These are phyloP conservation scores for Turritopsis rubra DNA, from an alignment of 30 jellyfish, hydroid and myxozoan species.

Conservation along the genomic window DNA sequence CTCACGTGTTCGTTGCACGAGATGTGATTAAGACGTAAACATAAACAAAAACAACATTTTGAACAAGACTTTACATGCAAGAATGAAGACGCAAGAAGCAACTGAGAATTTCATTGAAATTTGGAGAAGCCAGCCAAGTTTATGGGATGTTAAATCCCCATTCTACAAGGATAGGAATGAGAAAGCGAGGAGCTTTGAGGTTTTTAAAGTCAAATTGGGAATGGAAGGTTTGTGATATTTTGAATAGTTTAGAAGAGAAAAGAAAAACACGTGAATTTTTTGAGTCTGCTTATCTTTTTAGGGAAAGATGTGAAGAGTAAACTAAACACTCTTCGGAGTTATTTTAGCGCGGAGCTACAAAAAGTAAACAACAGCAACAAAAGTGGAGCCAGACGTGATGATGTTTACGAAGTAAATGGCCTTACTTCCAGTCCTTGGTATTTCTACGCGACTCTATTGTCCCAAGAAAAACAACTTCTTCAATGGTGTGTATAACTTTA, in stretches of 20 bases:
- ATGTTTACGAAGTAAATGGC: slow-evolving; percentile 41
- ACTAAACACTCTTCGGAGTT: slow-evolving; percentile 37
- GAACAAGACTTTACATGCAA: no score
- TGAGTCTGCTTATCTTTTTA: slow-evolving; percentile 14
- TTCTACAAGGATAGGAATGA: slow-evolving; percentile 29
- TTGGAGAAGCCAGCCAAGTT: slow-evolving; percentile 11
- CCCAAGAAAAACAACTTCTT: slow-evolving; percentile 33
- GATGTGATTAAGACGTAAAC: no score
- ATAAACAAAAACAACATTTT: no score
- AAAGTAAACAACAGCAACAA: slow-evolving; percentile 27
- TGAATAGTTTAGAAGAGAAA: slow-evolving; percentile 1
- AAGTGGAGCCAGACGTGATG: slow-evolving; percentile 44
- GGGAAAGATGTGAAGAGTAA: slow-evolving; percentile 29
- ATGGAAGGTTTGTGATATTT: slow-evolving; percentile 14
- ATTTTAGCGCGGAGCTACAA: slow-evolving; percentile 19
- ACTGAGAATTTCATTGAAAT: neutral
- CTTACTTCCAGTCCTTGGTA: slow-evolving; percentile 29
- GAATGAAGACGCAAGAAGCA: slow-evolving; percentile 13
- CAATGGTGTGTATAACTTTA: slow-evolving; percentile 26
- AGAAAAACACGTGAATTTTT: slow-evolving; percentile 1
- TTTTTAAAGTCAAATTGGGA: slow-evolving; percentile 4
- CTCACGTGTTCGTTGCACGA: no score
- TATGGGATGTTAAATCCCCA: slow-evolving; percentile 32
- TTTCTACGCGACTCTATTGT: slow-evolving; percentile 28
- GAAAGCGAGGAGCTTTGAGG: slow-evolving; percentile 19